Evolutionary conservation across 2,888 invertebrate species (phyloP), one percentile per base, ranked within the genome.

Genomic region (Imbricaverruca yamaguchii): DNA sequence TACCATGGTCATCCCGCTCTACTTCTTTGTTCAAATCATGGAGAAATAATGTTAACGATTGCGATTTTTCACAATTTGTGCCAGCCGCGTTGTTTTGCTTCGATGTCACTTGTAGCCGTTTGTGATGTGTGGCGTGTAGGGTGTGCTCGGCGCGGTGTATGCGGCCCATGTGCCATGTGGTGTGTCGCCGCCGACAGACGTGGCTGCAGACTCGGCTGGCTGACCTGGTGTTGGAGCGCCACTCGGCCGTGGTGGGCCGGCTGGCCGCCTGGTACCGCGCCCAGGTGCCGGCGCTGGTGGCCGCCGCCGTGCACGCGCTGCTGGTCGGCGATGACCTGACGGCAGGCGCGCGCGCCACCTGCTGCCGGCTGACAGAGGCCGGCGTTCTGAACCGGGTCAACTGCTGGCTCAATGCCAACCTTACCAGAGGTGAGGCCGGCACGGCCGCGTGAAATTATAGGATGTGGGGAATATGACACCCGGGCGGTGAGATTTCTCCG

Each of bases 351-450:
- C 69, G 69, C 11, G 15, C 13, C 15, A 39, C 69, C 69, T 25
- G 25, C 39, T 39, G 39, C 39, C 69, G 2, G 69, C 69, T 69
- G 69, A 15, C 39, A 0, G 69, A 69, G 69, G 69, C 69, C 39
- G 69, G 69, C 12, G 39, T 69, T 9, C 39, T 25, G 12, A 69
- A 23, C 69, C 69, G 69, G 13, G 10, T 69, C 69, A 69, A 69
- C 69, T 69, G 69, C 39, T 69, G 69, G 69, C 25, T 69, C 69
- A 69, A 69, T 39, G 21, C 69, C 39, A 69, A 69, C 15, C 6
- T 69, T 4, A 69, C 69, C 12, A 4, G 69, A 11, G 39, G 69
- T 69, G 39, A 69, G 67, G 67, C 67, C 23, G 67, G 59, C 15
- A 59, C 12, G 15, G 59, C 59, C 4, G 1, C 39, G 39, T 4